Base-by-base conservation (phyloP, 2,797 vertebrate genomes). In the Phoxinus dragarum region DNA sequence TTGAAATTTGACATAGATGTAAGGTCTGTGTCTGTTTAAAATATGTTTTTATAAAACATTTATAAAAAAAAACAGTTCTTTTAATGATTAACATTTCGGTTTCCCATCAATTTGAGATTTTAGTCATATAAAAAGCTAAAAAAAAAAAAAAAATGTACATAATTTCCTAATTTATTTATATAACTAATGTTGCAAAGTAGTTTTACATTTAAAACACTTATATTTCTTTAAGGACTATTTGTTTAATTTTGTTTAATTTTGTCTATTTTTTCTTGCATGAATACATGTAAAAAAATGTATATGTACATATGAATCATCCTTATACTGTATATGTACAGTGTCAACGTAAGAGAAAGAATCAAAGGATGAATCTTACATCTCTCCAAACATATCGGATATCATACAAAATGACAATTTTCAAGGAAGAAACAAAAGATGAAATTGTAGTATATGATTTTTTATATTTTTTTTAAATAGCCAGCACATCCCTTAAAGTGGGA, bases 391-490 rank as follows among this genome's bases (percentile, higher is more conserved):
- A 74, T 14, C 8, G 54, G 59, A 64, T 27, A 14, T 31, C 59
- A 64, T 3, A 64, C 27, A 31, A 74, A 47, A 71, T 38, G 19
- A 27, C 17, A 34, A 56, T 72, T 44, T 47, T 21, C 27, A 82
- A n/a, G 12, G 44, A 64, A 34, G n/a, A 21, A 73, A 47, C 27
- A 3, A 40, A 59, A 66, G 14, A 75, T 4, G n/a, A 75, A 75
- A 74, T 38, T 23, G 27, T 21, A 83, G 71, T 21, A 17, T 47
- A 21, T 21, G 42, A 74, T 1, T 4, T 14, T 42, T 16, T 72
- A n/a, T n/a, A n/a, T 49, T 44, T 74, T 74, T 47, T 75, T 75
- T 52, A 36, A 64, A 74, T 64, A 23, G 54, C 81, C 81, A 12
- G 16, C 72, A 6, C 81, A 75, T 66, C 12, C 44, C 7, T 38